Evolutionary conservation across 2,888 invertebrate species (phyloP).

Genomic region (Caenorhabditis japonica): DNA sequence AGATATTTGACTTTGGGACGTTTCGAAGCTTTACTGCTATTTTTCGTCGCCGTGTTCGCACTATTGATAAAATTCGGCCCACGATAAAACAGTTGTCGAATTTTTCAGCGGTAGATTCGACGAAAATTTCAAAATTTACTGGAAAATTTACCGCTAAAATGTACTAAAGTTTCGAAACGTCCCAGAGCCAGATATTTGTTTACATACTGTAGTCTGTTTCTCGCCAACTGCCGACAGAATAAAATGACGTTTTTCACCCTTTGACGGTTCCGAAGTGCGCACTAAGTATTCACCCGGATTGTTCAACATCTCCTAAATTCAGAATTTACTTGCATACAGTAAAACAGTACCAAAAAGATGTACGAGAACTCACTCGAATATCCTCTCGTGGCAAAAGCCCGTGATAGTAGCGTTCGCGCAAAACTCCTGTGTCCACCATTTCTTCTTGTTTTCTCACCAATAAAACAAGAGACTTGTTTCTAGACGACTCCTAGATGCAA

Average conservation of each 20-base stretch:
- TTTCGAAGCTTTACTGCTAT: too few relatives aligned
- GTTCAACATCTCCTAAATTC: slow-evolving; percentile 52
- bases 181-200: neutral
- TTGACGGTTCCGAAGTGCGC: slow-evolving; percentile 57
- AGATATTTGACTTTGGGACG: neutral
- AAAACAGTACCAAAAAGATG: too few relatives aligned
- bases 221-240: slow-evolving; percentile 57
- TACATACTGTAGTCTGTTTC: slow-evolving; percentile 5
- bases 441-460: slow-evolving; percentile 1
- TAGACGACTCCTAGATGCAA: too few relatives aligned
- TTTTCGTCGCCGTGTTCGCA: too few relatives aligned
- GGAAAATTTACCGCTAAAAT: too few relatives aligned
- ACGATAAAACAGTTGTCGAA: too few relatives aligned
- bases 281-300: slow-evolving; percentile 62
- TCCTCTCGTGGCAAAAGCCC: slow-evolving; percentile 67
- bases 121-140: too few relatives aligned
- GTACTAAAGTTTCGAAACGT: too few relatives aligned
- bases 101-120: too few relatives aligned
- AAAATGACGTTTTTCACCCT: slow-evolving; percentile 51
- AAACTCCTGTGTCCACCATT: slow-evolving; percentile 27
- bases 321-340: neutral
- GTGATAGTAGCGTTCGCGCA: slow-evolving; percentile 53
- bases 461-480: too few relatives aligned
- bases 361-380: slow-evolving; percentile 40
- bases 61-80: too few relatives aligned